These are phyloP conservation scores for Periplaneta americana DNA, from an alignment of 1,140 invertebrate species.

Conservation along the genomic window DNA sequence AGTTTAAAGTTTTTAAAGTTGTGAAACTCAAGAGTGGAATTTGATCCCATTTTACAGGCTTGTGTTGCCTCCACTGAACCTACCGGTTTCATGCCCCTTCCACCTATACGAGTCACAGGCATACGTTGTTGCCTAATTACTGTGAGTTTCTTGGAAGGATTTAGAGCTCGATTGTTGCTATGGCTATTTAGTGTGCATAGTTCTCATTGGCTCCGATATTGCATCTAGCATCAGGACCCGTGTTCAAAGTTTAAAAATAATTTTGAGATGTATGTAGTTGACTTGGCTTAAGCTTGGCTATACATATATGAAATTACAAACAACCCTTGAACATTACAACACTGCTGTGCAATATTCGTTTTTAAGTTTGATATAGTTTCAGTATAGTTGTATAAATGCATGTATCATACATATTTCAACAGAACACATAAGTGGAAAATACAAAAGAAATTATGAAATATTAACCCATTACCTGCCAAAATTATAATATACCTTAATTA, in stretches of 20 bases:
- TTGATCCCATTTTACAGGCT: conserved; percentile 13
- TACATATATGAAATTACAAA: neutral
- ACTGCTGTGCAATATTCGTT: neutral
- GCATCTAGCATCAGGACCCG: neutral
- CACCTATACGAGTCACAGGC: conserved; percentile 16
- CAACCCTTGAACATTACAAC: neutral
- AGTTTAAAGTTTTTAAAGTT: neutral
- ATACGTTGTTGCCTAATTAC: conserved; percentile 19
- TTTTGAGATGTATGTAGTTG: neutral
- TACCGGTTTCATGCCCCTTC: conserved; percentile 16
- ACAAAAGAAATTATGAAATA: neutral
- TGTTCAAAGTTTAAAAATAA: neutral
- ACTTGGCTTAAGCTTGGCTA: neutral
- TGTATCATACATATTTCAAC: neutral
- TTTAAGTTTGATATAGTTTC: neutral
- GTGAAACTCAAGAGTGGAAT: neutral
- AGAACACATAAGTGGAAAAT: too few relatives aligned
- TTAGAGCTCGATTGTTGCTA: neutral
- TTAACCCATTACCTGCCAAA: too few relatives aligned
- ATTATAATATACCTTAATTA: too few relatives aligned
- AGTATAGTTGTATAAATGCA: neutral
- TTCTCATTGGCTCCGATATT: neutral
- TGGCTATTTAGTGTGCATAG: neutral
- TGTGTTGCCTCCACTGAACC: conserved; percentile 14
- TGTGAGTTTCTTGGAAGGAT: conserved; percentile 13